Conservation (phyloP, 2,888 invertebrate species). For the Phyllotreta cruciferae region DNA sequence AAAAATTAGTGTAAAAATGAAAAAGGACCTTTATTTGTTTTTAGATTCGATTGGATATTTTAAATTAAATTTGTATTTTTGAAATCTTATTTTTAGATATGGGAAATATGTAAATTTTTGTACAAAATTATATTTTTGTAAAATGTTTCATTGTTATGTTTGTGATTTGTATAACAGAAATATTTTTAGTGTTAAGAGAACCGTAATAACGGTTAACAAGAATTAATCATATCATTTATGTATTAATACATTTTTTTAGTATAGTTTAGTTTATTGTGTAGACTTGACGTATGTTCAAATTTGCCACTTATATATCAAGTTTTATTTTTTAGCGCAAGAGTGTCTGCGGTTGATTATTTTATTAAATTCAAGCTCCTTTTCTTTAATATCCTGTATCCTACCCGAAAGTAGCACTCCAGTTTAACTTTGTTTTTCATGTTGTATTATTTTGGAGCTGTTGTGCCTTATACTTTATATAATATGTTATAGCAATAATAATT, state of each 20-base stretch:
- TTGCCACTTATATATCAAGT: slow-evolving; percentile 20
- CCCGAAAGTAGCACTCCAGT: slow-evolving; percentile 13
- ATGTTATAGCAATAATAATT: slow-evolving; percentile 18
- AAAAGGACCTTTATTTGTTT: too few relatives aligned
- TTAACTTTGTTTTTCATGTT: slow-evolving; percentile 33
- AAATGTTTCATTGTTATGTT: slow-evolving; percentile 16
- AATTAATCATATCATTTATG: slow-evolving; percentile 58
- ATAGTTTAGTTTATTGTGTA: slow-evolving; percentile 39
- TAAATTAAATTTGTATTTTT: too few relatives aligned
- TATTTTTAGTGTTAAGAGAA: slow-evolving; percentile 41
- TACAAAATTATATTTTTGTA: slow-evolving; percentile 24
- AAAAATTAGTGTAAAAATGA: too few relatives aligned
- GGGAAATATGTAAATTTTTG: not conserved
- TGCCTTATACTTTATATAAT: slow-evolving; percentile 47
- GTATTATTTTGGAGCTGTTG: slow-evolving; percentile 54
- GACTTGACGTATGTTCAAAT: slow-evolving; percentile 22
- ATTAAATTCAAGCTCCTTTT: not conserved
- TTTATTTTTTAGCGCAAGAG: slow-evolving; percentile 26
- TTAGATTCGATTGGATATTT: too few relatives aligned
- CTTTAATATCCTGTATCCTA: slow-evolving; percentile 16
- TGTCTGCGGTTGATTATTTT: not conserved
- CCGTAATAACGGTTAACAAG: slow-evolving; percentile 52
- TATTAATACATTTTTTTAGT: slow-evolving; percentile 44
- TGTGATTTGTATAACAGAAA: slow-evolving; percentile 34
- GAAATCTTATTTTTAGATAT: too few relatives aligned